Evolutionary conservation across 2,888 invertebrate species (phyloP).

Genomic region (Lydus trimaculatus): DNA sequence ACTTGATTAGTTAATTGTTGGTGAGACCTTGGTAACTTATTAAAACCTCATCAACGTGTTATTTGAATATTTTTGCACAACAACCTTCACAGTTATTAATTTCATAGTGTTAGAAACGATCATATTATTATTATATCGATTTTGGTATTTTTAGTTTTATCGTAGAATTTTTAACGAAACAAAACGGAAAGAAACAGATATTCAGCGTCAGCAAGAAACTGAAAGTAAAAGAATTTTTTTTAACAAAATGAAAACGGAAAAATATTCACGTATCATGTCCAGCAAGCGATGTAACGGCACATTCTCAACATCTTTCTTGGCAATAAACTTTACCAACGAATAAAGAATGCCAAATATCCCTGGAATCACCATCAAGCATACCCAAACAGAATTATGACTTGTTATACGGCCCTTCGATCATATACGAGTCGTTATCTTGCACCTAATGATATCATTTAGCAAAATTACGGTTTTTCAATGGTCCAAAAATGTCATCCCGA

Average conservation of each 20-base stretch:
- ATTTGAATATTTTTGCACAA: slow-evolving; percentile 25
- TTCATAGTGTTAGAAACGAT: slow-evolving; percentile 8
- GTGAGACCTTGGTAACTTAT: slow-evolving; percentile 25
- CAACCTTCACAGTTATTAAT: slow-evolving; percentile 25
- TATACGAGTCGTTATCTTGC: slow-evolving; percentile 50
- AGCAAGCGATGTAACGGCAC: slow-evolving; percentile 38
- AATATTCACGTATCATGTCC: slow-evolving; percentile 20
- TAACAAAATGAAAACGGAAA: neutral
- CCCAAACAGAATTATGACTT: slow-evolving; percentile 59
- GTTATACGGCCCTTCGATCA: slow-evolving; percentile 58
- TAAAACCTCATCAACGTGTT: slow-evolving; percentile 30
- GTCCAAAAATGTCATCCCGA: slow-evolving; percentile 10
- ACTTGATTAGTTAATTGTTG: slow-evolving; percentile 32
- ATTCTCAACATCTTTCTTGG: slow-evolving; percentile 42
- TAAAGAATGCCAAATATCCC: slow-evolving; percentile 54
- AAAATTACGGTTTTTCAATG: slow-evolving; percentile 43
- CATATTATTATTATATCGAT: neutral
- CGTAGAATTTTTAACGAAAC: neutral
- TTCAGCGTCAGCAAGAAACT: neutral
- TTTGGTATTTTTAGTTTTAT: neutral
- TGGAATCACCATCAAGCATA: slow-evolving; percentile 56
- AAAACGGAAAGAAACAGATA: too few species aligned
- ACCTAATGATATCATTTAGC: slow-evolving; percentile 55
- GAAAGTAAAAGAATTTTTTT: neutral
- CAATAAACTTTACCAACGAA: slow-evolving; percentile 51